Evolutionary conservation across 2,113 vertebrate species (phyloP), one percentile per base, ranked within the genome.

Genomic region (Oceanodroma tethys): DNA sequence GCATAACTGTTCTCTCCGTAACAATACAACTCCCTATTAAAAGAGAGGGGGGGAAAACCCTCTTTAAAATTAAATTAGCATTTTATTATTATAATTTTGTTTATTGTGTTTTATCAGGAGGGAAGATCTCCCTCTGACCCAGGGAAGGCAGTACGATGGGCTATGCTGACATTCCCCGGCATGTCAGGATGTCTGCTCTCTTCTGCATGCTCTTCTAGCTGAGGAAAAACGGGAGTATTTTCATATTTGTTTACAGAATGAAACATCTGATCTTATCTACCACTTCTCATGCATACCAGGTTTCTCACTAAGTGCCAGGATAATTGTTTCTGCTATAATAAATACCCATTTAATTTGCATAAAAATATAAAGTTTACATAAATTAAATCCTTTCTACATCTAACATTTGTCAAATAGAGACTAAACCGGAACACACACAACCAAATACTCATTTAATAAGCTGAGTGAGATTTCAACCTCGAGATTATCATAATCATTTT

Each of bases 331-430:
- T 97, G 96, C 95, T 90, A 98, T 98, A 98, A 98, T 98, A 98
- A 98, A 98, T 98, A 98, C 94, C 96, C 97, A 97, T 96, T 98
- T 98, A 93, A 98, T 98, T 98, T 98, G 97, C 98, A 98, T 98
- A 98, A 98, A 98, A 98, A 98, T 97, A 97, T 98, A 98, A 98
- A 98, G 98, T 98, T 98, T 98, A 97, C 98, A 98, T 97, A 98
- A 98, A 98, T 98, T 98, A 98, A 98, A 98, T 96, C 45, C 86
- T 97, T 96, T 97, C 94, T 97, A 66, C 95, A 97, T 93, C 97
- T 97, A 98, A 95, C 88, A 86, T 97, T 76, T 97, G 92, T 98
- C 97, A 98, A 98, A 97, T 92, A 96, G 88, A 97, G 82, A 85
- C 96, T 94, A 94, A 96, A 98, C 68, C 50, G 42, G 79, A 96